Base-by-base conservation (phyloP, 2,113 vertebrate species). In the Corythornis vintsioides region DNA sequence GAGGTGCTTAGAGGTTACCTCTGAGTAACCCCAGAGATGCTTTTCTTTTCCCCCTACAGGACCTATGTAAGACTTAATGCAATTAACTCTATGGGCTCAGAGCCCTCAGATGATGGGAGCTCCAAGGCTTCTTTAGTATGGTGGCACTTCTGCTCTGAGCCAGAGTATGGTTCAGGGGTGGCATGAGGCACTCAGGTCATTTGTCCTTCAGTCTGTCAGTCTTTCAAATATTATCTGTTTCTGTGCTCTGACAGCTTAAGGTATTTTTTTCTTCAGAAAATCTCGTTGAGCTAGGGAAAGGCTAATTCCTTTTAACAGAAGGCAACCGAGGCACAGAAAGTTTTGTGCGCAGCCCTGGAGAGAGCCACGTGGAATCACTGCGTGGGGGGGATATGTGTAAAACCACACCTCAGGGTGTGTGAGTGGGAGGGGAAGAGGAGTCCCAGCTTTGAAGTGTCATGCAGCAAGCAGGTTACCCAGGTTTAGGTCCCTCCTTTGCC, bases 371-470 rank as follows among this genome's bases (percentile, higher is more conserved):
- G 78, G 73, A 33, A 67, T 80, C 21, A 10, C 72, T 31, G 31
- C 0, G 7, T 4, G 4, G 33, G 56, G 59, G 69, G 89, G 88
- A 82, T 33, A 91, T 90, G 91, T 92, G 93, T 91, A 92, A 96
- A 94, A 95, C 95, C 95, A 89, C 95, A 91, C 93, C 94, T 95
- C 92, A 76, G 91, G 95, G 95, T 2, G 92, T 95, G 94, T 64
- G 93, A 95, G 95, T 90, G 83, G 90, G 88, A 94, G 79, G 85
- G 85, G 60, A 91, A 82, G 7, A 85, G 88, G 11, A 80, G 92
- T 93, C 92, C 79, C 83, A 91, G 88, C 94, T 96, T 96, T 96
- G 94, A 96, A 96, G 95, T 94, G 88, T 95, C 72, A 60, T 91
- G 90, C 93, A 94, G 88, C 83, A 86, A 95, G 90, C 94, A 95